Percentiles rank a stretch among this genome's conserved stretches.
These are phyloP conservation scores for Melitaea cinxia DNA, from an alignment of 1,140 invertebrate genomes.

Conservation along the genomic window DNA sequence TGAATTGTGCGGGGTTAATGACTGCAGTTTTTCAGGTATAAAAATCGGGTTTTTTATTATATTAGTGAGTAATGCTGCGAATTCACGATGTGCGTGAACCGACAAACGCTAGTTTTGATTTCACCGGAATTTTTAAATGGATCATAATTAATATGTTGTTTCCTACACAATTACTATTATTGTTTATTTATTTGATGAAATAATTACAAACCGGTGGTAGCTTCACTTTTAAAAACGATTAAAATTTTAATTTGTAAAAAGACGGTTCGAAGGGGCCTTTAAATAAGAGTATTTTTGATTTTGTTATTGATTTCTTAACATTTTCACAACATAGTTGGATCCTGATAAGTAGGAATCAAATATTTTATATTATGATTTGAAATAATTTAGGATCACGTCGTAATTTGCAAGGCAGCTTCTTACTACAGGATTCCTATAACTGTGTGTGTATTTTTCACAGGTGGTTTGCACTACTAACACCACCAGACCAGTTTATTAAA, in stretches of 20 bases:
- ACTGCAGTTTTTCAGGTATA: slow-evolving; percentile 42
- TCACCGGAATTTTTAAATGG: slow-evolving; percentile 48
- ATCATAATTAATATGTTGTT: slow-evolving; percentile 39
- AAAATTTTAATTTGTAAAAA: slow-evolving; percentile 1
- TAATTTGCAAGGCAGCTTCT: neutral
- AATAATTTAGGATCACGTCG: slow-evolving; percentile 13
- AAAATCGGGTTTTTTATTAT: slow-evolving; percentile 28
- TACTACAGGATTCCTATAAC: slow-evolving; percentile 14
- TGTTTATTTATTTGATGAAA: slow-evolving; percentile 29
- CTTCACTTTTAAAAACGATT: no score
- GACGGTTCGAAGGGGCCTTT: neutral
- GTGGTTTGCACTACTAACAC: slow-evolving; percentile 13
- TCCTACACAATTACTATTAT: slow-evolving; percentile 30
- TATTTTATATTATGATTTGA: slow-evolving; percentile 15
- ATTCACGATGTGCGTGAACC: slow-evolving; percentile 31
- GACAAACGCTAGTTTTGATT: slow-evolving; percentile 44
- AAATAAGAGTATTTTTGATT: neutral
- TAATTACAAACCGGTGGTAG: no score
- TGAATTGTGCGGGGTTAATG: slow-evolving; percentile 19
- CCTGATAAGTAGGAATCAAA: neutral
- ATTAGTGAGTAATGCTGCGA: slow-evolving; percentile 27
- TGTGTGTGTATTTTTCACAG: slow-evolving; percentile 14
- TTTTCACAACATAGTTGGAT: no score
- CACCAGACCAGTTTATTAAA: slow-evolving; percentile 16
- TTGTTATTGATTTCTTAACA: no score